Evolutionary conservation across 1,140 invertebrate species (phyloP), one percentile per base, ranked within the genome.

Genomic region (Schmidtea mediterranea): DNA sequence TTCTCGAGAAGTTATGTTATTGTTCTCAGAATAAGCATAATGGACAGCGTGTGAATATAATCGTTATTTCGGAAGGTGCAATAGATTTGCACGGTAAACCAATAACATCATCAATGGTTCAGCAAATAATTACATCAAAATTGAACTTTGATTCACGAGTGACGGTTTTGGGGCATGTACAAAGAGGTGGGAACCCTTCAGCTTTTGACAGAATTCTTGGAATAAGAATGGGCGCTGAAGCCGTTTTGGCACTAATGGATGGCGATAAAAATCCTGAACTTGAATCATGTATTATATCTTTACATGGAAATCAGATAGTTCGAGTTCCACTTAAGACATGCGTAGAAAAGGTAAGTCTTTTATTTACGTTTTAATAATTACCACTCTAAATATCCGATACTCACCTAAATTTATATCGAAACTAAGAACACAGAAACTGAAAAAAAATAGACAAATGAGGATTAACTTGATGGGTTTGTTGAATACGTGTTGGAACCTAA

Each of bases 191-290:
- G 36, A 86, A 79, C 61, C 86, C 92, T 9, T 94, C 87, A n/a
- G 92, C 90, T 47, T 98, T 98, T 62, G 92, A 98, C 68, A 76
- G 92, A 65, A 76, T 98, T 61, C 71, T 99, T 82, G 89, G 84
- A 55, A 92, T 83, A 56, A 75, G 92, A 55, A 97, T 97, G 90
- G 92, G 90, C n/a, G 89, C 89, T 10, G 92, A 98, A 68, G 84
- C 89, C 43, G 89, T 94, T 0, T 74, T 95, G 71, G 90, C 90
- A 37, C 64, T 98, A 49, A 86, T 97, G 78, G 89, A 98, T 66
- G 83, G 89, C 12, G 82, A 76, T 0, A 74, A 79, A 1, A 77
- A 80, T 18, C 80, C 82, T 0, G 79, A 84, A 36, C 3, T 40
- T 3, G 61, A 62, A 59, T 78, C 92, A 0, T 86, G 82, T 61